phyloP scores from a whole-genome alignment of 2,113 vertebrate genomes.

The Daubentonia madagascariensis region DNA sequence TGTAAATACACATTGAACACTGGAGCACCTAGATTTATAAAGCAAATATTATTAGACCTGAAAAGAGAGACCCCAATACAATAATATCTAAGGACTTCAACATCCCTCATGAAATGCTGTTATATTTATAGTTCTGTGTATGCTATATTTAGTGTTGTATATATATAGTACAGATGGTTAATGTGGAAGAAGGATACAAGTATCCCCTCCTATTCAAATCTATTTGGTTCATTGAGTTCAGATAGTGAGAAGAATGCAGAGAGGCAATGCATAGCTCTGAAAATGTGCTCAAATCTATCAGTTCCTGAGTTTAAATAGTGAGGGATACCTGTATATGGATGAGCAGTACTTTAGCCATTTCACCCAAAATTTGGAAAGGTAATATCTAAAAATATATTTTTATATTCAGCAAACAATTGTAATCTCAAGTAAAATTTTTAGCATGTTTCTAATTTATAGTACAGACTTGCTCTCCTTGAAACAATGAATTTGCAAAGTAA shows the following conservation, averaged over 20 bases:
- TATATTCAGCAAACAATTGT: slow-evolving; percentile 3
- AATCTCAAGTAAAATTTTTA: slow-evolving; percentile 6
- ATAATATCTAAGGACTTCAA: too few relatives aligned
- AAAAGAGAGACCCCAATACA: too few relatives aligned
- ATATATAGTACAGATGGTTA: not conserved
- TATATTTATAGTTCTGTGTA: not conserved
- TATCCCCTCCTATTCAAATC: not conserved
- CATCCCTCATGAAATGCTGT: not conserved
- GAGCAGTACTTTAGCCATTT: not conserved
- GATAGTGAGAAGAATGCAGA: not conserved
- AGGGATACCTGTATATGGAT: not conserved
- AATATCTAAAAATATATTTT: not conserved
- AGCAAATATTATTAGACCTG: too few relatives aligned
- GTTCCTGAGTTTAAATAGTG: not conserved
- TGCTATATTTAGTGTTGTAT: not conserved
- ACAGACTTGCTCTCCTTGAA: not conserved
- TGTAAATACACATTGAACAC: too few relatives aligned
- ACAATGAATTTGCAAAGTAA: slow-evolving; percentile 34
- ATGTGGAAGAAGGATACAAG: not conserved
- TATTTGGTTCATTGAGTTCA: not conserved
- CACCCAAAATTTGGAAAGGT: not conserved
- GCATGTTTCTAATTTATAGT: slow-evolving; percentile 48
- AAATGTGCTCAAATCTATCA: not conserved
- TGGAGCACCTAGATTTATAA: too few relatives aligned
- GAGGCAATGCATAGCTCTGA: not conserved